A percentile compares a stretch with the other conserved stretches of the same genome.
Conservation (phyloP, 2,888 invertebrate genomes). For the Phanerotoma sp. region DNA sequence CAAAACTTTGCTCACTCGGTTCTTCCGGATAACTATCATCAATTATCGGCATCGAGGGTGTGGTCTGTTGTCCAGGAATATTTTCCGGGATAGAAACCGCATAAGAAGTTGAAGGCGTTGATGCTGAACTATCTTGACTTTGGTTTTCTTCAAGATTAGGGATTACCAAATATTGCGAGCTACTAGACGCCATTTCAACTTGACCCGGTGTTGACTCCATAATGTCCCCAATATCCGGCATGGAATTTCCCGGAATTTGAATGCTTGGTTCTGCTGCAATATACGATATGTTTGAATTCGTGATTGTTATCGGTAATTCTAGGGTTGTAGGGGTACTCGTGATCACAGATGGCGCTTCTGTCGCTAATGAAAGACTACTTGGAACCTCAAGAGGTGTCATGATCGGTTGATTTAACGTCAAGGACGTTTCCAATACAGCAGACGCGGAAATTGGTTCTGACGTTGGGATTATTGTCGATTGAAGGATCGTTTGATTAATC, state of each 20-base stretch:
- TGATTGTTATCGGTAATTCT: conserved; percentile 75
- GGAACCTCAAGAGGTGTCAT: conserved; percentile 81
- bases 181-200: conserved; percentile 38
- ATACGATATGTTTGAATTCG: conserved; percentile 68
- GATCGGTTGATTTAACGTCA: conserved; percentile 75
- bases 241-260: conserved; percentile 47
- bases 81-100: conserved; percentile 49
- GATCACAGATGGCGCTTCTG: conserved; percentile 51
- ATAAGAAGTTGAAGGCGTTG: conserved; percentile 42
- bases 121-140: conserved; percentile 37
- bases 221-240: conserved; percentile 51
- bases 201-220: conserved; percentile 37
- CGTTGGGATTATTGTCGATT: conserved; percentile 60
- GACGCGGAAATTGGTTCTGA: conserved; percentile 61
- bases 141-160: conserved; percentile 41
- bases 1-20: conserved; percentile 36
- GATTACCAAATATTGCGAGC: conserved; percentile 45
- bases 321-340: conserved; percentile 66
- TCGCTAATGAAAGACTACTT: conserved; percentile 56
- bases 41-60: conserved; percentile 55
- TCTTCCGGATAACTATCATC: conserved; percentile 46
- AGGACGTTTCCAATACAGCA: conserved; percentile 74
- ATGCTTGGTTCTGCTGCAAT: conserved; percentile 42
- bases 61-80: conserved; percentile 44
- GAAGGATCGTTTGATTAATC: conserved; percentile 62